These are phyloP conservation scores for Drosophila suboccidentalis DNA, from an alignment of 2,888 invertebrate genomes.

Conservation along the genomic window DNA sequence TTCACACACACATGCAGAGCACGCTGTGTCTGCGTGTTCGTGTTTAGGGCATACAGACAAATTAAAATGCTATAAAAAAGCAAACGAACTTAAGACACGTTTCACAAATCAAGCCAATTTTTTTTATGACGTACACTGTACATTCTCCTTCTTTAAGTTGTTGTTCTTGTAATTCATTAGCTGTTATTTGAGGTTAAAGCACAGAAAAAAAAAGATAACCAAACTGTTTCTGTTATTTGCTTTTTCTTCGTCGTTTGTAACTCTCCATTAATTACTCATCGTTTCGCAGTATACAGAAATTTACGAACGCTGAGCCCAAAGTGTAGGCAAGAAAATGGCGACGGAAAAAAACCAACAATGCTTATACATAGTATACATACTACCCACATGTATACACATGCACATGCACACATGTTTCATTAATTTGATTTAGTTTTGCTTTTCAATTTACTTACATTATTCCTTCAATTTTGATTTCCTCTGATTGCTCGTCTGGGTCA, in stretches of 20 bases:
- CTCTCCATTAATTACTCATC: conserved; percentile 75
- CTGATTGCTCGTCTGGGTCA: conserved; percentile 73
- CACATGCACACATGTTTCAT: conserved; percentile 6
- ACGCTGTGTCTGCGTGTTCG: conserved; percentile 55
- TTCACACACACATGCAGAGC: conserved; percentile 12
- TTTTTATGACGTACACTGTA: conserved; percentile 72
- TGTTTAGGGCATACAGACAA: conserved; percentile 75
- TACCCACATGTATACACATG: conserved; percentile 12
- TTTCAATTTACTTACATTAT: conserved; percentile 80
- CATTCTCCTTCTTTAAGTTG: conserved; percentile 36
- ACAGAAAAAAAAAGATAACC: conserved; percentile 24
- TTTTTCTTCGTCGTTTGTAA: conserved; percentile 36
- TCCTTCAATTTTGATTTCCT: conserved; percentile 77
- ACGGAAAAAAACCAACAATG: conserved; percentile 63
- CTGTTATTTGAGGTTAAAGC: conserved; percentile 40
- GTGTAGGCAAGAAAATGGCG: conserved; percentile 74
- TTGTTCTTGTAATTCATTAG: conserved; percentile 38
- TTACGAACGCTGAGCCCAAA: conserved; percentile 52
- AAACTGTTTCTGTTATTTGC: conserved; percentile 12
- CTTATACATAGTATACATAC: conserved; percentile 3
- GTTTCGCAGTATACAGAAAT: conserved; percentile 64
- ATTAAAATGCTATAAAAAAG: conserved; percentile 81
- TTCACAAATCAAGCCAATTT: conserved; percentile 80
- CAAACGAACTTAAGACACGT: conserved; percentile 79
- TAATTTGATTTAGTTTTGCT: neutral